A percentile compares a stretch with the other conserved stretches of the same genome.
These are phyloP conservation scores for Pongo abelii DNA, from an alignment of 2,113 vertebrate species.

Conservation along the genomic window DNA sequence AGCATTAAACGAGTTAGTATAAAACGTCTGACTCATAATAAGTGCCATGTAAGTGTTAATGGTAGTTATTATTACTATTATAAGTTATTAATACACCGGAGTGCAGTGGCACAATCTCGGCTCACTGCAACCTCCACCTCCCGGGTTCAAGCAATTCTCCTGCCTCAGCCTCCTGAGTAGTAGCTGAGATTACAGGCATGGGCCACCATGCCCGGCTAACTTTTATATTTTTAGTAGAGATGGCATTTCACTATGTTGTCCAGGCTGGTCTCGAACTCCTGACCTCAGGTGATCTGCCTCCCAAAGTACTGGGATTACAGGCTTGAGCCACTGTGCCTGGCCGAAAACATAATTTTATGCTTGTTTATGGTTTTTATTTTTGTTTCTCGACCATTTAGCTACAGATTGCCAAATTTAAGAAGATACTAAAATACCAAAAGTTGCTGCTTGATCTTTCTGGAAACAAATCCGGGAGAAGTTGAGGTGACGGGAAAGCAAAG, in stretches of 20 bases:
- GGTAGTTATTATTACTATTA: background rate
- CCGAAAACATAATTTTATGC: background rate
- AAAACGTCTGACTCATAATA: background rate
- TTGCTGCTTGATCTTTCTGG: background rate
- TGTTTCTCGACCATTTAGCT: background rate
- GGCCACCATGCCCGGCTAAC: too few relatives aligned
- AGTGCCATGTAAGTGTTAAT: background rate
- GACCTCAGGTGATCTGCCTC: too few relatives aligned
- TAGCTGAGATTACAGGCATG: too few relatives aligned
- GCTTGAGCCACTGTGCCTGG: too few relatives aligned
- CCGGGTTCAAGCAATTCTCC: too few relatives aligned
- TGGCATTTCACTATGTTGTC: background rate
- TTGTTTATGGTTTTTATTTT: background rate
- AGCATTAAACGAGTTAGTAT: background rate
- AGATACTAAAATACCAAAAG: background rate
- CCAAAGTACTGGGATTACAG: too few relatives aligned
- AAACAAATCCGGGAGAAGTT: background rate
- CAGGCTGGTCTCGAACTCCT: background rate
- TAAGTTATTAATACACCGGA: too few relatives aligned
- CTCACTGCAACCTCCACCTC: too few relatives aligned
- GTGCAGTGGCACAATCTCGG: too few relatives aligned
- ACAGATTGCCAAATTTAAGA: background rate
- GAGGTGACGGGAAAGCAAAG: background rate
- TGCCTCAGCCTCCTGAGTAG: too few relatives aligned
- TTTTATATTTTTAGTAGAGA: background rate